Evolutionary conservation across 1,140 invertebrate species (phyloP).

Genomic region (Drosophila pseudoobscura): DNA sequence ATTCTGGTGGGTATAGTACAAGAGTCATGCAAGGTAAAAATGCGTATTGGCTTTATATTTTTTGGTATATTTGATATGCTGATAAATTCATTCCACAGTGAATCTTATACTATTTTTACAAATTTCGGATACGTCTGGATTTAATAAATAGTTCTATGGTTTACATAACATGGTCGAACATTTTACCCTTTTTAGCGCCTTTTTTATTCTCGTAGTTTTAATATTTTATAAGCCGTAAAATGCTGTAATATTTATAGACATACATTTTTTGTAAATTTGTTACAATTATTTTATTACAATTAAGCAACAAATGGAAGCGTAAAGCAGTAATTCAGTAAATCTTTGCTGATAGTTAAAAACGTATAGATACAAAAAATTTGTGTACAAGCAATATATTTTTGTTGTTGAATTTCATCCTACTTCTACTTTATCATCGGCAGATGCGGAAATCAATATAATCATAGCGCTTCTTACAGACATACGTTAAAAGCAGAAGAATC

Average conservation of each 20-base stretch:
- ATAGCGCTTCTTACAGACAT: background rate
- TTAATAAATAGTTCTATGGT: no score
- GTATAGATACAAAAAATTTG: constrained; percentile 29
- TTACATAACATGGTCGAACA: no score
- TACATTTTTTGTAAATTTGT: constrained; percentile 46
- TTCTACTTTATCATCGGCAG: background rate
- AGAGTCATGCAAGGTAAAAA: background rate
- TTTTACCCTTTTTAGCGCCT: no score
- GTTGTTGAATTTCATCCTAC: constrained; percentile 3
- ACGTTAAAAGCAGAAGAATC: constrained; percentile 5
- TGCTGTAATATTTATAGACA: constrained; percentile 31
- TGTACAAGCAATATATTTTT: constrained; percentile 16
- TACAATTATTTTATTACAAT: constrained; percentile 72
- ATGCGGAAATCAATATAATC: constrained; percentile 1
- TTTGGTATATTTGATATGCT: constrained; percentile 1
- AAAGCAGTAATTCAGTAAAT: constrained; percentile 71
- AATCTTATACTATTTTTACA: no score
- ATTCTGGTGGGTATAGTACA: constrained; percentile 4
- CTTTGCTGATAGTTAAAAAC: constrained; percentile 46
- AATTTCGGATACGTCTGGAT: constrained; percentile 17
- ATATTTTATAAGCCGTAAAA: constrained; percentile 12
- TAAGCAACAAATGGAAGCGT: constrained; percentile 75
- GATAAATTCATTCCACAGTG: no score
- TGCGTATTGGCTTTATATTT: constrained; percentile 6
- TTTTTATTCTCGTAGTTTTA: background rate